These are phyloP conservation scores for Cyclopterus lumpus DNA, from an alignment of 2,797 vertebrate species.

Conservation along the genomic window DNA sequence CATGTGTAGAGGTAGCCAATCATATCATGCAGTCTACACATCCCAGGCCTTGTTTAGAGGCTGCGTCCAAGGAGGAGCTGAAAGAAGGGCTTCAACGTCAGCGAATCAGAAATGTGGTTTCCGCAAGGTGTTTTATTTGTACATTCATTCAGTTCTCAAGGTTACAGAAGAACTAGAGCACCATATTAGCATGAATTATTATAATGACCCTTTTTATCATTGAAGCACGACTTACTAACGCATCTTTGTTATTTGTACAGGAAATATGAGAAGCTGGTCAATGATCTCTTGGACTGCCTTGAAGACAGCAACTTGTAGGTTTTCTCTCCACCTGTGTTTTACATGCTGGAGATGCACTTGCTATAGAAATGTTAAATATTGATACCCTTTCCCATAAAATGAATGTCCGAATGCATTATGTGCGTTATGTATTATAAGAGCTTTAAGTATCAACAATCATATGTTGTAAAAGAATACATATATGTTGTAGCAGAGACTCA, in stretches of 20 bases:
- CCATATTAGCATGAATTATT: not conserved
- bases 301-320: constrained; percentile 95
- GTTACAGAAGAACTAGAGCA: not conserved
- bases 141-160: not conserved
- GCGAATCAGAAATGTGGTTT: constrained; percentile 88
- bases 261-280: constrained; percentile 94
- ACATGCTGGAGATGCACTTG: not conserved
- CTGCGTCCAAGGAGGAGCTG: constrained; percentile 84
- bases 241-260: constrained; percentile 72
- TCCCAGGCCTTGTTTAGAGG: constrained; percentile 70
- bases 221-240: not conserved
- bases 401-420: not conserved
- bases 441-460: not conserved
- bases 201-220: not conserved
- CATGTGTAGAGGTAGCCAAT: constrained; percentile 84
- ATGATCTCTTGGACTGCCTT: constrained; percentile 91
- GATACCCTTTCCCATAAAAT: not conserved
- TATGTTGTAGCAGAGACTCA: not conserved
- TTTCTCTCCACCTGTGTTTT: not conserved
- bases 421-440: not conserved
- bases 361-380: not conserved
- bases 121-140: constrained; percentile 80
- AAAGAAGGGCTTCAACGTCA: constrained; percentile 89
- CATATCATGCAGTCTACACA: constrained; percentile 82
- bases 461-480: not conserved